Base-by-base conservation (phyloP, 2,113 vertebrate genomes). In the Melanostigma gelatinosum region DNA sequence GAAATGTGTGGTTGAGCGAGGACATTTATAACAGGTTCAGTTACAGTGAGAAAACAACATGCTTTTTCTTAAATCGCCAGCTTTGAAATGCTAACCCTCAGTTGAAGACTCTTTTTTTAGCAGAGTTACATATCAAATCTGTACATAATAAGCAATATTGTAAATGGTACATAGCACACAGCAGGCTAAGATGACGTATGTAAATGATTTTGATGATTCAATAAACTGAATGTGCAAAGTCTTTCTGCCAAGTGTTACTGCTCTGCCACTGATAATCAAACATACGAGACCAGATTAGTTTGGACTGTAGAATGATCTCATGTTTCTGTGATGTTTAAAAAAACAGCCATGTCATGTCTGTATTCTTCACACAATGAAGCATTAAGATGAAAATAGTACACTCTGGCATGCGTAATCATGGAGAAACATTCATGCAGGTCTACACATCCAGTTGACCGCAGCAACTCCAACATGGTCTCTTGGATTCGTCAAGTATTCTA, bases 331-430 rank as follows among this genome's bases (percentile, higher is more conserved):
- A 52, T 52, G 8, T 52, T 27, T 54, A 77, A 69, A 79, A 84
- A 77, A 50, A 48, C 27, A 72, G 12, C 57, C 60, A 64, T 52
- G 46, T 63, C 63, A 34, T 54, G 72, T 50, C 24, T 75, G 52
- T 68, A 57, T 34, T 36, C n/a, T 44, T 80, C 15, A 13, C 32
- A 68, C 60, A 50, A 54, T 79, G 27, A 72, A 54, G 52, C 24
- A 54, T 78, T 48, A 65, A 65, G 42, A 64, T 65, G 52, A 55
- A 79, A 73, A 84, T 18, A 18, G 80, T 80, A 83, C 71, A 79
- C 52, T 77, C 66, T 52, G 55, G 40, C 89, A 93, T 93, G 93
- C 89, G 85, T 87, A 91, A 86, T 80, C 64, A 83, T 73, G 74
- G 72, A 83, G 52, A 70, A 72, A 71, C 68, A 77, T 88, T 89